Percentiles rank a stretch among this genome's conserved stretches.
phyloP scores from a whole-genome alignment of 2,797 vertebrate species.

The Galago senegalensis region DNA sequence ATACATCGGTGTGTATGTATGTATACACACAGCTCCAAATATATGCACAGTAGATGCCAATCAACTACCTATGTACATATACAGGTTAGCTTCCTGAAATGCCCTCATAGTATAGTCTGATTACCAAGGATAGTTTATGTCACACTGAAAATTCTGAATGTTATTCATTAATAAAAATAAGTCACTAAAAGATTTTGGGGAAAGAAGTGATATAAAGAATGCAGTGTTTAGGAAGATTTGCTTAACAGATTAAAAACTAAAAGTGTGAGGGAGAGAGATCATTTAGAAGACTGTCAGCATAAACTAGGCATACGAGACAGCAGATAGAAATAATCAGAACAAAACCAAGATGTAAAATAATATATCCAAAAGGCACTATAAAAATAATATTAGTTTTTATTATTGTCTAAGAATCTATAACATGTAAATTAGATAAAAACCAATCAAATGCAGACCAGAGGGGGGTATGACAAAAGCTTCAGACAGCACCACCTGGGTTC shows the following conservation, averaged over 20 bases:
- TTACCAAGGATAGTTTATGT: not conserved
- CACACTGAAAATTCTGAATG: not conserved
- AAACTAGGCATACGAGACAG: not conserved
- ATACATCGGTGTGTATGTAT: not conserved
- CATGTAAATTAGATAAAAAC: not conserved
- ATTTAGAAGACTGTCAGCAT: not conserved
- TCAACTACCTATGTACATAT: not conserved
- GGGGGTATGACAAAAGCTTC: not conserved
- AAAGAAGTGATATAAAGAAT: conserved; percentile 7
- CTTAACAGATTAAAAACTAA: conserved; percentile 2
- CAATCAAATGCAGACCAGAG: not conserved
- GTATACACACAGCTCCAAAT: not conserved
- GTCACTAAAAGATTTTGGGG: not conserved
- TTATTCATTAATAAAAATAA: conserved; percentile 5
- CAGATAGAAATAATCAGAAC: conserved; percentile 25
- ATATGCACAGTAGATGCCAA: not conserved
- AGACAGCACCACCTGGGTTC: not conserved
- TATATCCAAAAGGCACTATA: not conserved
- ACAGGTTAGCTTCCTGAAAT: conserved; percentile 7
- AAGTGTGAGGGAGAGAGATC: not conserved
- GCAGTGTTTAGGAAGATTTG: not conserved
- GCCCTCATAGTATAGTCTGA: not conserved
- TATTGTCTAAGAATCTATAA: not conserved
- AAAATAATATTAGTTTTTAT: not conserved
- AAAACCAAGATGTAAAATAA: not conserved